phyloP scores from a whole-genome alignment of 2,113 vertebrate genomes.

The Corythaixoides concolor region DNA sequence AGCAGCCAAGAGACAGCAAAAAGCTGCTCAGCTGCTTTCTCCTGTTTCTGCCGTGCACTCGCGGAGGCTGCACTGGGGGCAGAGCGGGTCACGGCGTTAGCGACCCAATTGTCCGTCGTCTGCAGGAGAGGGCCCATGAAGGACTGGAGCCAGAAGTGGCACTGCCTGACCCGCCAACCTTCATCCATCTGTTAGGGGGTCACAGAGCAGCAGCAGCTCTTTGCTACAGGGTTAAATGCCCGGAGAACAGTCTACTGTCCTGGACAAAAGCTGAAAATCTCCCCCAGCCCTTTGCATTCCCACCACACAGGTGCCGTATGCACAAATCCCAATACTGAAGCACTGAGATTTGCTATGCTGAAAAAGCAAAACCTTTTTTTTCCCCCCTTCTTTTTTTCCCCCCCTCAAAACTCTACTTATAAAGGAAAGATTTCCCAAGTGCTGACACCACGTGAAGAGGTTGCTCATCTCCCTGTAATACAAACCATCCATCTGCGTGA shows the following conservation, averaged over 20 bases:
- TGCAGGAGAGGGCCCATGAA: accelerated
- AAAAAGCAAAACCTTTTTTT: not conserved
- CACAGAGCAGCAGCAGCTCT: not conserved
- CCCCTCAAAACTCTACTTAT: not conserved
- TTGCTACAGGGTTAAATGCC: not conserved
- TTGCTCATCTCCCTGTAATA: not conserved
- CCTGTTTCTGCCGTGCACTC: accelerated
- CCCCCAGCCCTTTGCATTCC: not conserved
- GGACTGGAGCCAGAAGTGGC: not conserved
- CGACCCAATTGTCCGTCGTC: accelerated
- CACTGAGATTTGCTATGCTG: accelerated
- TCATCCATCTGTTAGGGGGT: accelerated
- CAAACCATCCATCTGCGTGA: not conserved
- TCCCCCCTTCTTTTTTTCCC: accelerated
- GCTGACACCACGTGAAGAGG: not conserved
- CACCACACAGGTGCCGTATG: not conserved
- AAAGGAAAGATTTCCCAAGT: not conserved
- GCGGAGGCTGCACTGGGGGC: not conserved
- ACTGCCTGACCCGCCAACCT: not conserved
- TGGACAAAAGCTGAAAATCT: not conserved
- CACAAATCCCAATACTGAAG: not conserved
- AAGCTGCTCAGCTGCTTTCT: not conserved
- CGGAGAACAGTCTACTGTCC: not conserved
- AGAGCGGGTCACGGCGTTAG: not conserved
- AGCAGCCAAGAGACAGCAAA: not conserved